These are phyloP conservation scores for Sturmia bella DNA, from an alignment of 2,888 invertebrate species.

Conservation along the genomic window DNA sequence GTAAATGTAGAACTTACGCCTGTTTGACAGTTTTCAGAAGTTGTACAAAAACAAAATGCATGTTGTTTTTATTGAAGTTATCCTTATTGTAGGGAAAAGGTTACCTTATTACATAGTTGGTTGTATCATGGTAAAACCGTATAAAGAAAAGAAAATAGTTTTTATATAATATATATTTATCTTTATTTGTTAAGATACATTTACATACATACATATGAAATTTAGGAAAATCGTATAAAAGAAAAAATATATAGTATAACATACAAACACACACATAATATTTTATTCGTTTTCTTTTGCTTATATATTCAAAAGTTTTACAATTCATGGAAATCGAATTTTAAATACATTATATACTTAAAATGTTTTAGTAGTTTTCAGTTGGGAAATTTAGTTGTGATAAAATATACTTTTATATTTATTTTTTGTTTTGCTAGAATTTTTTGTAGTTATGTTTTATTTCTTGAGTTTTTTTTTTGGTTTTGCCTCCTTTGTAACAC, in stretches of 20 bases:
- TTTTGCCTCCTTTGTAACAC: conserved; percentile 47
- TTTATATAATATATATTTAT: conserved; percentile 68
- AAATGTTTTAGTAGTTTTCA: conserved; percentile 47
- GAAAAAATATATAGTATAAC: conserved; percentile 68
- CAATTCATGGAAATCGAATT: conserved; percentile 61
- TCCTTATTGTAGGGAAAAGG: too few relatives aligned
- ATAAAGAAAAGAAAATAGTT: background rate
- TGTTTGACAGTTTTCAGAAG: too few relatives aligned
- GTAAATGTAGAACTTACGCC: too few relatives aligned
- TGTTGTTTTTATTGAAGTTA: too few relatives aligned
- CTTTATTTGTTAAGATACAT: conserved; percentile 70
- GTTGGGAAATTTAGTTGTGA: conserved; percentile 58
- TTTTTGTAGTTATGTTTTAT: conserved; percentile 31
- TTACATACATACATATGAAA: conserved; percentile 70
- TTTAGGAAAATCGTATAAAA: conserved; percentile 70
- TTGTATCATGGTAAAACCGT: too few relatives aligned
- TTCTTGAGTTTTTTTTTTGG: conserved; percentile 12
- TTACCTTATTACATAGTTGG: too few relatives aligned
- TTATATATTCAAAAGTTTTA: conserved; percentile 61
- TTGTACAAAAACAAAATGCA: too few relatives aligned
- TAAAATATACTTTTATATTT: conserved; percentile 55
- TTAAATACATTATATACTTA: conserved; percentile 52
- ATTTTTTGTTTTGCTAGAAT: conserved; percentile 47
- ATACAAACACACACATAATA: conserved; percentile 63
- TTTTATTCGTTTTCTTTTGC: conserved; percentile 38